phyloP scores from a whole-genome alignment of 2,113 vertebrate species.

The Pan paniscus region DNA sequence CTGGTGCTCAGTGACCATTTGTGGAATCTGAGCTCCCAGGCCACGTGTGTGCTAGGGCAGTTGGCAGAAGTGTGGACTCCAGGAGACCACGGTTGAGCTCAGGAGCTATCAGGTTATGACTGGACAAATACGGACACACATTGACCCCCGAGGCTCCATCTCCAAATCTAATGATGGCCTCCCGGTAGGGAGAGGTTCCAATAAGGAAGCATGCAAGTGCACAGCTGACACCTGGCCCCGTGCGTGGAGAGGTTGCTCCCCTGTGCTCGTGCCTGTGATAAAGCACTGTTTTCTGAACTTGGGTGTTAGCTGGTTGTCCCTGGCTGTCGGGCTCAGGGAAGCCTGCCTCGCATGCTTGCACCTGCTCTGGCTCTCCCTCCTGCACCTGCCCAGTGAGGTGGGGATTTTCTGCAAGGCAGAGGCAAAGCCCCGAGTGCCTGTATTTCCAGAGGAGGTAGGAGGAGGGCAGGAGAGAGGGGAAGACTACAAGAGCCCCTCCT shows the following conservation, averaged over 20 bases:
- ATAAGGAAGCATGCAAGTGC: rapidly evolving
- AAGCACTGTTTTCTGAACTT: background rate
- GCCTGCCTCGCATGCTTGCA: background rate
- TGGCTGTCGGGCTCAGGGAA: background rate
- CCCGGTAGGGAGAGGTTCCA: background rate
- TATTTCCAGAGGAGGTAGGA: background rate
- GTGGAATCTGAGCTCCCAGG: background rate
- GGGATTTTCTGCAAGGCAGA: background rate
- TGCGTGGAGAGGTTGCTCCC: rapidly evolving
- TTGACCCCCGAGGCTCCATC: background rate
- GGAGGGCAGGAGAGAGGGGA: background rate
- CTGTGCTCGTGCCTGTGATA: background rate
- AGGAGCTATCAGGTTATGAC: background rate
- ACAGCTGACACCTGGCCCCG: no score
- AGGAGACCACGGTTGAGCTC: background rate
- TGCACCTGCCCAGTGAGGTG: background rate
- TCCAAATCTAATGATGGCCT: background rate
- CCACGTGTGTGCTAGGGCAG: background rate
- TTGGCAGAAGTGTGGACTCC: background rate
- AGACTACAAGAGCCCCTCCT: no score
- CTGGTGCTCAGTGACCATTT: background rate
- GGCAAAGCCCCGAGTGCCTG: rapidly evolving
- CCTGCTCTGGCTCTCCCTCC: background rate
- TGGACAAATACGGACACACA: background rate
- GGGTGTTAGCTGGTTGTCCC: background rate